phyloP scores from a whole-genome alignment of 2,888 invertebrate genomes.

The Norana najaformis region DNA sequence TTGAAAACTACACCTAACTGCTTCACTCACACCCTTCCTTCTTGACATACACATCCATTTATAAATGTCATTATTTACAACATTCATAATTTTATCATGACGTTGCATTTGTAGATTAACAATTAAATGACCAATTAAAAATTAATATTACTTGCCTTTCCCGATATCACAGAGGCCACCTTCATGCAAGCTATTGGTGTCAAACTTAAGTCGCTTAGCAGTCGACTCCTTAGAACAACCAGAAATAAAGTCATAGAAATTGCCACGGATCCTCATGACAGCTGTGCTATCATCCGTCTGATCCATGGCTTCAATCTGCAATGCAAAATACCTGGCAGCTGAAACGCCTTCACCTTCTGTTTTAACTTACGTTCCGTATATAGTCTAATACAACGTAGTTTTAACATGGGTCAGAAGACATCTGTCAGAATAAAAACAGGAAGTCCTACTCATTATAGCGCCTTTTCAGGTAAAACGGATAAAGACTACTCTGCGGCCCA shows the following conservation, averaged over 20 bases:
- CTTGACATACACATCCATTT: not conserved
- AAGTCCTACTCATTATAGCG: no score
- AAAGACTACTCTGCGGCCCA: not conserved
- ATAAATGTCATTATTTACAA: not conserved
- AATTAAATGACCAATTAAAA: no score
- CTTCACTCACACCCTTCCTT: not conserved
- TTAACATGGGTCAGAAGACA: not conserved
- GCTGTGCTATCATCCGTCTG: not conserved
- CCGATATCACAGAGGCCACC: not conserved
- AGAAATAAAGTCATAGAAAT: conserved; percentile 16
- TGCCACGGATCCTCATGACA: conserved; percentile 8
- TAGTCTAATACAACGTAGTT: not conserved
- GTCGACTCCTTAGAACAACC: not conserved
- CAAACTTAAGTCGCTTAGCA: conserved; percentile 15
- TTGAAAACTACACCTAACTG: not conserved
- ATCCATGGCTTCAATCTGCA: not conserved
- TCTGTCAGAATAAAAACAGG: not conserved
- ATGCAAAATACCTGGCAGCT: not conserved
- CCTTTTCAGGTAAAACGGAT: no score
- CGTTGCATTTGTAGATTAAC: no score
- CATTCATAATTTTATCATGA: no score
- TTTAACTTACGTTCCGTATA: not conserved
- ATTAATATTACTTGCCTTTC: not conserved
- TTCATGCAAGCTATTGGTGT: not conserved
- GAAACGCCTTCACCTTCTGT: not conserved